Percentiles rank a stretch among this genome's conserved stretches.
Conservation (phyloP, 2,888 invertebrate species). For the Sturmia bella region DNA sequence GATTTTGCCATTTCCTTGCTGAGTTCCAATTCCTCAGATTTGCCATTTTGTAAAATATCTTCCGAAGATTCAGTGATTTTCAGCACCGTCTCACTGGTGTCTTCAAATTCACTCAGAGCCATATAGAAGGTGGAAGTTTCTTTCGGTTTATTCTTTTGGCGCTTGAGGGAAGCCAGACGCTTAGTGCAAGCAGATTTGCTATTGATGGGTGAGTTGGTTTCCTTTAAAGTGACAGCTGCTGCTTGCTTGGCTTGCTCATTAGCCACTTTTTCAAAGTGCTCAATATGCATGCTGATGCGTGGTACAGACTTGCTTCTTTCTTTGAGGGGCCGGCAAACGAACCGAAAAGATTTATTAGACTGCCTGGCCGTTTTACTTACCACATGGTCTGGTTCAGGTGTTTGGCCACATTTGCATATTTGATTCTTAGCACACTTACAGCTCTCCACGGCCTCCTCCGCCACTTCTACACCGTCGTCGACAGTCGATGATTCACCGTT, state of each 20-base stretch:
- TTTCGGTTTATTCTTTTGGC: slow-evolving; percentile 85
- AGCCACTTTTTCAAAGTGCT: slow-evolving; percentile 74
- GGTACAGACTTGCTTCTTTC: slow-evolving; percentile 81
- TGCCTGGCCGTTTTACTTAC: slow-evolving; percentile 25
- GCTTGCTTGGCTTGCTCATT: slow-evolving; percentile 73
- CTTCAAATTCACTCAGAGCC: slow-evolving; percentile 84
- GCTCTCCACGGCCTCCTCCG: slow-evolving; percentile 58
- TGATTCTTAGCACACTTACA: slow-evolving; percentile 71
- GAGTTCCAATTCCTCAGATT: slow-evolving; percentile 41
- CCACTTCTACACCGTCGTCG: slow-evolving; percentile 6
- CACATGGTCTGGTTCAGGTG: neutral
- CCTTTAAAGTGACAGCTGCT: slow-evolving; percentile 13
- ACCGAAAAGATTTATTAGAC: slow-evolving; percentile 42
- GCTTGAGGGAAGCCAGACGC: slow-evolving; percentile 87
- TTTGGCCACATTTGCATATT: slow-evolving; percentile 74
- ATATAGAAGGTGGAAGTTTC: slow-evolving; percentile 87
- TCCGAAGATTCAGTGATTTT: slow-evolving; percentile 87
- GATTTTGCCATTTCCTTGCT: slow-evolving; percentile 48
- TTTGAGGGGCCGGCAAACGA: slow-evolving; percentile 76
- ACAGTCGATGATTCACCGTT: slow-evolving; percentile 3
- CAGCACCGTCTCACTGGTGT: slow-evolving; percentile 80
- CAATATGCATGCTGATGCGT: slow-evolving; percentile 76
- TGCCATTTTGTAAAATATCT: slow-evolving; percentile 78
- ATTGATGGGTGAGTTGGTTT: slow-evolving; percentile 84
- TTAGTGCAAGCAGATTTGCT: slow-evolving; percentile 86